A percentile compares a stretch with the other conserved stretches of the same genome.
phyloP scores from a whole-genome alignment of 2,113 vertebrate species.

The Marmota flaviventris region DNA sequence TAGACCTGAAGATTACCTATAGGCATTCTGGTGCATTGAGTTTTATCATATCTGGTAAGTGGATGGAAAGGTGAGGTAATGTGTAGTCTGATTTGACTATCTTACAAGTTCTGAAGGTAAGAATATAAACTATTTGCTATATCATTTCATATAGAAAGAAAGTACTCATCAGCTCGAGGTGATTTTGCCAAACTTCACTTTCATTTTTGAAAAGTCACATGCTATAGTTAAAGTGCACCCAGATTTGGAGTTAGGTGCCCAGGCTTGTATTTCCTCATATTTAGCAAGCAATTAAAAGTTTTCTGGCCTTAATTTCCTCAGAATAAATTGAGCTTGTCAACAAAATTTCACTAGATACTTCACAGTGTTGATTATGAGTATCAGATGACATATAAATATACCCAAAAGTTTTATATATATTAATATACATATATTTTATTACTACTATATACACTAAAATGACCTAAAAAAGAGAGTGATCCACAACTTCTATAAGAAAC shows the following conservation, averaged over 20 bases:
- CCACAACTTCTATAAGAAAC: neutral
- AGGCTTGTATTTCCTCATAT: neutral
- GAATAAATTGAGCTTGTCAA: neutral
- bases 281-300: neutral
- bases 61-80: neutral
- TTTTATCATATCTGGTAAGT: neutral
- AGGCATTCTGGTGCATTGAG: too few relatives aligned
- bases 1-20: neutral
- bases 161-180: neutral
- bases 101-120: neutral
- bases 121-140: neutral
- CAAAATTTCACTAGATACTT: neutral
- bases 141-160: neutral
- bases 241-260: neutral
- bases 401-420: neutral
- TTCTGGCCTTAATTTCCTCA: neutral
- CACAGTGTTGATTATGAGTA: neutral
- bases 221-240: neutral
- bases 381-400: neutral
- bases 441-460: neutral
- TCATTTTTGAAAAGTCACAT: neutral
- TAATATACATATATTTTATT: neutral
- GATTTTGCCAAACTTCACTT: neutral
- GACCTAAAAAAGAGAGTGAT: neutral
- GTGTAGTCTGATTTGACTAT: neutral